Evolutionary conservation across 2,888 invertebrate genomes (phyloP), one percentile per base, ranked within the genome.

Genomic region (Ormyrus labotus): DNA sequence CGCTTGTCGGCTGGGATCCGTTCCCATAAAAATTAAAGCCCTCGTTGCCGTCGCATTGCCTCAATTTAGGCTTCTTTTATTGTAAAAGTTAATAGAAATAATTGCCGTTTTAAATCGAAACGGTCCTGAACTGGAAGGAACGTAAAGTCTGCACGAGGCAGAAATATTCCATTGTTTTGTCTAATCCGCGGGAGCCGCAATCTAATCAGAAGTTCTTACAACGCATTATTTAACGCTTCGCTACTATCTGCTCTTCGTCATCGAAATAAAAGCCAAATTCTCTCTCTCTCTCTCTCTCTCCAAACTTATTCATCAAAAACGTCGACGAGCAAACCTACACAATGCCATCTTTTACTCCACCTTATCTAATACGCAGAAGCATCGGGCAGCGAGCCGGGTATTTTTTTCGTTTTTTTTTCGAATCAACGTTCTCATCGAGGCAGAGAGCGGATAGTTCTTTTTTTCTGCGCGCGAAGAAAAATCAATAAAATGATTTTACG

Each of bases 401-500:
- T 34, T 34, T 4, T 4, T 34, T 34, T 2, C 3, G 3, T 34
- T 34, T 34, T 34, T 34, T 34, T 34, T 34, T 34, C 34, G 34
- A 34, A 34, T 34, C 34, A 34, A 34, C 34, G 34, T 3, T 34
- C 34, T 34, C 34, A 4, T 34, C 34, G 3, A 34, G 34, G 34
- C 34, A 34, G 34, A 34, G 34, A 34, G 34, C 4, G 4, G 3
- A 3, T 34, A 3, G 34, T 4, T 34, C 34, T 53, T 61, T 69
- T 75, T 60, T 45, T 34, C 3, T 34, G 2, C 3, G 34, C 50
- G 13, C 58, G 58, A 71, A 51, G 61, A 67, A 34, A 75, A 76
- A 80, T 80, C 71, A 61, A 80, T 80, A 63, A 65, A 76, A 75
- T 72, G 60, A 76, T 80, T 80, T 80, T 75, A 80, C 80, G 80